phyloP scores from a whole-genome alignment of 2,797 vertebrate genomes.

The Muscicapa striata region DNA sequence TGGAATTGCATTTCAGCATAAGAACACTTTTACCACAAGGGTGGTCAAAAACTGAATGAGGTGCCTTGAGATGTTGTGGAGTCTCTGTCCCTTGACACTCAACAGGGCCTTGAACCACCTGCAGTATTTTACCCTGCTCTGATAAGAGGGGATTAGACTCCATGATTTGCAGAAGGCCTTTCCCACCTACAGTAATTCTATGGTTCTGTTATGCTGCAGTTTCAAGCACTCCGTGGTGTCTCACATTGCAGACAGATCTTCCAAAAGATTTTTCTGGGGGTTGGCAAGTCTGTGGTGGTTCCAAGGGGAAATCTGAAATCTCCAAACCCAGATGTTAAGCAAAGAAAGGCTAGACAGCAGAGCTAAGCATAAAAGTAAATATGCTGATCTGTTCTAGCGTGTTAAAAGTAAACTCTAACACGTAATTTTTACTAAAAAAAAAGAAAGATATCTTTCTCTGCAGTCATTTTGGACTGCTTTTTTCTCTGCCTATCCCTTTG shows the following conservation, averaged over 20 bases:
- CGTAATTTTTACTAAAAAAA: not conserved
- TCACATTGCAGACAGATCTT: not conserved
- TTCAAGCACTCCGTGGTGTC: not conserved
- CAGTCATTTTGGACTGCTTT: not conserved
- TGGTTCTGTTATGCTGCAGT: not conserved
- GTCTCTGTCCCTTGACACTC: not conserved
- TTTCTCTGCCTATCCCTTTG: not conserved
- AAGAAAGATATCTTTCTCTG: not conserved
- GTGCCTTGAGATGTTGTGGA: fast-evolving
- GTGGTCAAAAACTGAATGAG: not conserved
- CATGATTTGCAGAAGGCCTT: not conserved
- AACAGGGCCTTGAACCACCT: not conserved
- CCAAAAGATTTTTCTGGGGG: not conserved
- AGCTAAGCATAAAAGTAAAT: not conserved
- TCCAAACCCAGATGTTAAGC: not conserved
- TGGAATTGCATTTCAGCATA: not conserved
- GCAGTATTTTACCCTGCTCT: not conserved
- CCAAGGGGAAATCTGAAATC: not conserved
- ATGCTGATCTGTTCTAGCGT: not conserved
- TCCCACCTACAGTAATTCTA: not conserved
- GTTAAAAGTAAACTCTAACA: not conserved
- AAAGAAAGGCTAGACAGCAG: not conserved
- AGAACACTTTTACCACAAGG: not conserved
- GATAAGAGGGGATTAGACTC: not conserved
- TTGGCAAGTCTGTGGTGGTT: not conserved